Conservation (phyloP, 2,888 invertebrate species). For the Trichacis sp. region DNA sequence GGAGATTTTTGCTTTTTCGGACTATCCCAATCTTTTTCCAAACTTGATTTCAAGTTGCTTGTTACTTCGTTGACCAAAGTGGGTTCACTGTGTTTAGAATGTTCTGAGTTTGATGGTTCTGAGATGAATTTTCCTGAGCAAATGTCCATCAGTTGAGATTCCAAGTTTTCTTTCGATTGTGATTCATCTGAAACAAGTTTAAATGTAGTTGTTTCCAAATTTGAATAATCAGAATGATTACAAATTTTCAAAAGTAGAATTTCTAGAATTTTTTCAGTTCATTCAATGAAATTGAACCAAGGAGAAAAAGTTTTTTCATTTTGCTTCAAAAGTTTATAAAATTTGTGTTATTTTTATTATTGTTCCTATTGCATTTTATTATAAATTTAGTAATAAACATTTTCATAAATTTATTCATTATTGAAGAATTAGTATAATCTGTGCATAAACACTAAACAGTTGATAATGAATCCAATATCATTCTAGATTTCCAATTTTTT, state of each 20-base stretch:
- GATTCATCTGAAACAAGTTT: conserved; percentile 17
- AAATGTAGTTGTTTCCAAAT: neutral
- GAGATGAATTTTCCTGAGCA: conserved; percentile 73
- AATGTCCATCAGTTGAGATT: conserved; percentile 64
- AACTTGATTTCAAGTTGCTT: conserved; percentile 42
- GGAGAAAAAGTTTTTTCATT: no score
- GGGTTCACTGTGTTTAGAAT: conserved; percentile 52
- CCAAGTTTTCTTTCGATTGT: conserved; percentile 37
- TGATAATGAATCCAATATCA: no score
- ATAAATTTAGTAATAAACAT: no score
- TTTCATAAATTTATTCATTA: no score
- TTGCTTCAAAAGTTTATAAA: no score
- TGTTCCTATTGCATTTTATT: no score
- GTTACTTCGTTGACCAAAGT: conserved; percentile 68
- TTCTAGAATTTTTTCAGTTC: neutral
- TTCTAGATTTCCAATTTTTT: no score
- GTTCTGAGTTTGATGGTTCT: conserved; percentile 39
- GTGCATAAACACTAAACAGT: no score
- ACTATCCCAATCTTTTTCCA: conserved; percentile 58
- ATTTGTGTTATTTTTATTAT: no score
- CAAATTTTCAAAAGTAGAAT: neutral
- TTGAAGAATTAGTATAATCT: no score
- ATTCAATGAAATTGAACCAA: neutral
- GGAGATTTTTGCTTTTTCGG: conserved; percentile 51
- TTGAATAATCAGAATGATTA: neutral